These are phyloP conservation scores for Varanus komodoensis DNA, from an alignment of 2,113 vertebrate species.

Conservation along the genomic window DNA sequence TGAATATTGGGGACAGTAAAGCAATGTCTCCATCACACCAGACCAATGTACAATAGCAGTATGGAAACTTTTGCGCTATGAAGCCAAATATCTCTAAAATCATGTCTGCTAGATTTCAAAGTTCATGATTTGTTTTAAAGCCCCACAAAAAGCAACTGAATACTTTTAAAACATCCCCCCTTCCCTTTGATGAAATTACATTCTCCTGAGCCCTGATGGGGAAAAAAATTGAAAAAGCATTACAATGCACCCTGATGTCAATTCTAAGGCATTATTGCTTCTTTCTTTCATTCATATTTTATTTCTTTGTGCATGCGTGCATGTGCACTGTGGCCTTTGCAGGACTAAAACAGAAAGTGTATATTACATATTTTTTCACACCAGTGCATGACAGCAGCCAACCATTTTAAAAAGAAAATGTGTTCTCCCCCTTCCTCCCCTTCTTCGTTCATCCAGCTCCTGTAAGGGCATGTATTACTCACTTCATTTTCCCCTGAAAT, in stretches of 20 bases:
- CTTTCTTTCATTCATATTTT: slow-evolving; percentile 25
- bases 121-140: slow-evolving; percentile 33
- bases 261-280: slow-evolving; percentile 17
- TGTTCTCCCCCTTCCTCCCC: slow-evolving; percentile 66
- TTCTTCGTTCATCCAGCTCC: slow-evolving; percentile 77
- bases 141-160: slow-evolving; percentile 7
- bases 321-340: slow-evolving; percentile 22
- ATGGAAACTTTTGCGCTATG: neutral
- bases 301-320: too few species aligned
- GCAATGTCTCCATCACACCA: neutral
- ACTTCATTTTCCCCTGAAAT: slow-evolving; percentile 84
- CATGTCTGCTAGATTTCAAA: slow-evolving; percentile 48
- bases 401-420: slow-evolving; percentile 75
- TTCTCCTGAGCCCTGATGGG: slow-evolving; percentile 5
- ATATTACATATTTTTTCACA: slow-evolving; percentile 62
- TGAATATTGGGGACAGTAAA: neutral
- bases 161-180: slow-evolving; percentile 42
- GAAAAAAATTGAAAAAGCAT: slow-evolving; percentile 25
- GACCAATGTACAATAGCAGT: neutral
- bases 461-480: slow-evolving; percentile 88
- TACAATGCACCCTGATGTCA: slow-evolving; percentile 30
- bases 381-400: slow-evolving; percentile 68
- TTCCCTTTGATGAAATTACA: slow-evolving; percentile 4
- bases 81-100: slow-evolving; percentile 5
- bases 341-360: slow-evolving; percentile 65